These are phyloP conservation scores for Callipepla californica DNA, from an alignment of 2,113 vertebrate species.

Conservation along the genomic window DNA sequence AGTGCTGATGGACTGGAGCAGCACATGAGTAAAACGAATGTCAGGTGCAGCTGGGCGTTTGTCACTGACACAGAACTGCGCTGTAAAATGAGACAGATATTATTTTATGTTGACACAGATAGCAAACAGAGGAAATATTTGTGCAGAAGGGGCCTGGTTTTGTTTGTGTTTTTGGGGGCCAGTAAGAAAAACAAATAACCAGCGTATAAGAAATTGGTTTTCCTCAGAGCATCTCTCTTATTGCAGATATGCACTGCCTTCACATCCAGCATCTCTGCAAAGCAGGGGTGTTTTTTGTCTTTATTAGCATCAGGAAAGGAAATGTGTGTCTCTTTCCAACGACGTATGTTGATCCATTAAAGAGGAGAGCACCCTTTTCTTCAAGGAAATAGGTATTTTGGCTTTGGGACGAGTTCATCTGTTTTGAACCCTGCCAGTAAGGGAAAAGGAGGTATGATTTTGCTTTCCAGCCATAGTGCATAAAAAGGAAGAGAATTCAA, in stretches of 20 bases:
- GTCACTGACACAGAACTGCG: neutral
- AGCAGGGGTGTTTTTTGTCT: neutral
- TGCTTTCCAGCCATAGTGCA: neutral
- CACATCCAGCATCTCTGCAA: neutral
- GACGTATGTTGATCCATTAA: rapidly evolving
- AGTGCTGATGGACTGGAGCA: neutral
- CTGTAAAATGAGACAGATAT: neutral
- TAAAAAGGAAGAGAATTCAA: neutral
- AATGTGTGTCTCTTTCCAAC: neutral
- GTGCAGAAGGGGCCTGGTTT: neutral
- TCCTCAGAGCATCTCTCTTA: neutral
- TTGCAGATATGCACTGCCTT: neutral
- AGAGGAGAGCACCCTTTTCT: neutral
- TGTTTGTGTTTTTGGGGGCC: rapidly evolving
- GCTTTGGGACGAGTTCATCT: neutral
- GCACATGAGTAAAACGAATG: neutral
- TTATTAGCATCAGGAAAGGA: neutral
- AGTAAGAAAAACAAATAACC: neutral
- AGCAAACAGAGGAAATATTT: neutral
- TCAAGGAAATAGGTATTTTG: neutral
- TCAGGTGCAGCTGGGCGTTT: neutral
- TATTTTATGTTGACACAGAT: neutral
- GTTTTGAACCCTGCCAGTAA: neutral
- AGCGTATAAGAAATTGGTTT: neutral
- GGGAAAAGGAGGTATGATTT: neutral